phyloP scores from a whole-genome alignment of 2,888 invertebrate genomes.

The Criorhina ranunculi region DNA sequence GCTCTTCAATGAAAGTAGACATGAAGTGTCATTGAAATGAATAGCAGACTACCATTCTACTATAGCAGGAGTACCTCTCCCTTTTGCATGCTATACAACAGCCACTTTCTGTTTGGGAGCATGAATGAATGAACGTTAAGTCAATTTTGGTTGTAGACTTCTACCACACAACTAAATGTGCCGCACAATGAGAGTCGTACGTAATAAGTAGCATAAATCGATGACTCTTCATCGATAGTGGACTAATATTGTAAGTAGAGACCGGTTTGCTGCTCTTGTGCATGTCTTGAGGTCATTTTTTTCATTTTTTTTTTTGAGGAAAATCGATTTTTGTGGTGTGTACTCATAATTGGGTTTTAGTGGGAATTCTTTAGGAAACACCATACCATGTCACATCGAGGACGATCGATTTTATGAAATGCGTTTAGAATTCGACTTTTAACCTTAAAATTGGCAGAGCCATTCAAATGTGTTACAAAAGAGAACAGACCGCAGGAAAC shows the following conservation, averaged over 20 bases:
- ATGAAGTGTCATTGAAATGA: slow-evolving; percentile 49
- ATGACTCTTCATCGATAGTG: slow-evolving; percentile 49
- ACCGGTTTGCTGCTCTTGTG: slow-evolving; percentile 62
- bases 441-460: slow-evolving; percentile 18
- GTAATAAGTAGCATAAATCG: slow-evolving; percentile 36
- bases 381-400: slow-evolving; percentile 7
- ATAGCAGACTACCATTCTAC: slow-evolving; percentile 7
- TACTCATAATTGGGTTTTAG: slow-evolving; percentile 36
- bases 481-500: too few species aligned
- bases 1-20: slow-evolving; percentile 51
- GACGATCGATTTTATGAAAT: slow-evolving; percentile 28
- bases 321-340: slow-evolving; percentile 44
- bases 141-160: slow-evolving; percentile 55
- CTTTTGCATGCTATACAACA: background rate
- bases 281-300: slow-evolving; percentile 59
- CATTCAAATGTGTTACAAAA: background rate
- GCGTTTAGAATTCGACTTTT: slow-evolving; percentile 5
- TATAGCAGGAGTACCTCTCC: background rate
- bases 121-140: slow-evolving; percentile 61
- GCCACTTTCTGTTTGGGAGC: background rate
- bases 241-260: slow-evolving; percentile 62
- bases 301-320: slow-evolving; percentile 12
- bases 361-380: slow-evolving; percentile 7
- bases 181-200: slow-evolving; percentile 1
- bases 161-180: slow-evolving; percentile 17